These are phyloP conservation scores for Mylabris phalerata DNA, from an alignment of 1,140 invertebrate genomes.

Conservation along the genomic window DNA sequence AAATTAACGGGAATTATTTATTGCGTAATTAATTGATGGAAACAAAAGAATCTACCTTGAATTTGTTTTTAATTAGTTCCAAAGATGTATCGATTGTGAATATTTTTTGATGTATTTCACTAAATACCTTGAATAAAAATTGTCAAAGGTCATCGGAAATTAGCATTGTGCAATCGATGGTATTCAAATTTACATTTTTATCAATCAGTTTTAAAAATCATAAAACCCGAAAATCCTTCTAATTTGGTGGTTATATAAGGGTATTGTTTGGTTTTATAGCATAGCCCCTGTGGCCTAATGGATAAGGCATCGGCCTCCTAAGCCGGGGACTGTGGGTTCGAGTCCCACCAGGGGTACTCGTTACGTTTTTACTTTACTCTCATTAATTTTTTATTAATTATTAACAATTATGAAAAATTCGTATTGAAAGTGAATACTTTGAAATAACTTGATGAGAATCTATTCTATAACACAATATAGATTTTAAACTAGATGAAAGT, in stretches of 20 bases:
- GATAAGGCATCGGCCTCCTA: conserved; percentile 70
- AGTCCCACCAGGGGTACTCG: conserved; percentile 62
- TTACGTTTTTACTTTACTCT: background rate
- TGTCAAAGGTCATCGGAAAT: background rate
- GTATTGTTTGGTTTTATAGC: background rate
- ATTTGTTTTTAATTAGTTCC: background rate
- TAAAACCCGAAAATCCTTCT: too few relatives aligned
- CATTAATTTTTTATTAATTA: too few relatives aligned
- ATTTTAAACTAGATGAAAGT: too few relatives aligned
- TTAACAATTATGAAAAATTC: too few relatives aligned
- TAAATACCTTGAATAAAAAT: background rate
- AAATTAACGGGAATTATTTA: background rate
- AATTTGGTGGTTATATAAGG: background rate
- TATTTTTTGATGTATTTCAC: background rate
- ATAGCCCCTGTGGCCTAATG: conserved; percentile 57
- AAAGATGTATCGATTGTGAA: background rate
- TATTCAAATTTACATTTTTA: too few relatives aligned
- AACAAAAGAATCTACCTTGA: background rate
- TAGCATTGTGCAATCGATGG: too few relatives aligned
- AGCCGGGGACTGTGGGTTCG: conserved; percentile 69
- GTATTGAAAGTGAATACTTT: too few relatives aligned
- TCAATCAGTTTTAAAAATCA: background rate
- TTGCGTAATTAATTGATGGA: background rate
- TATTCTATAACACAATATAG: too few relatives aligned
- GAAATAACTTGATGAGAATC: too few relatives aligned